phyloP scores from a whole-genome alignment of 2,797 vertebrate species.

The Odontamblyopus rebecca region DNA sequence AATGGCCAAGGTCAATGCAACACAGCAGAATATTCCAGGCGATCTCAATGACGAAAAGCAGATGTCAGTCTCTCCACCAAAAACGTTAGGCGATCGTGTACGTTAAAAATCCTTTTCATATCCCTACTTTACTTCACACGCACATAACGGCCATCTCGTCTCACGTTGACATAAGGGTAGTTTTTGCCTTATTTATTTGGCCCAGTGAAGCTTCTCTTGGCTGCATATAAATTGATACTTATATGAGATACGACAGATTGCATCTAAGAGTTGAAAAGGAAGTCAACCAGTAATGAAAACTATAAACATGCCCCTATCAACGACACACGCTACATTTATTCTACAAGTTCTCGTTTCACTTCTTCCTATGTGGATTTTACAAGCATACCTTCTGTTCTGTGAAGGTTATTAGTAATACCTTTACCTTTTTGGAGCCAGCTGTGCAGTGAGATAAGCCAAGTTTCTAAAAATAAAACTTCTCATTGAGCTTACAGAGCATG shows the following conservation, averaged over 20 bases:
- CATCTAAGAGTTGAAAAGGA: slow-evolving; percentile 38
- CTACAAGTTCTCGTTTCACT: no score
- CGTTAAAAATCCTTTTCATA: no score
- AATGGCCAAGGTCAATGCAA: no score
- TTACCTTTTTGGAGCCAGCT: slow-evolving; percentile 65
- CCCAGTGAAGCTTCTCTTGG: slow-evolving; percentile 20
- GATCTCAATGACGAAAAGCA: no score
- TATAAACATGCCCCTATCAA: slow-evolving; percentile 51
- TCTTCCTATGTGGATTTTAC: neutral
- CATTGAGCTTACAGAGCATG: slow-evolving; percentile 43
- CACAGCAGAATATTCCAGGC: no score
- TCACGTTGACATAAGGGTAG: neutral
- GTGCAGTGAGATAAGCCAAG: slow-evolving; percentile 63
- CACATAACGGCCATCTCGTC: neutral
- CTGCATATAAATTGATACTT: slow-evolving; percentile 64
- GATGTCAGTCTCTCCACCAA: no score
- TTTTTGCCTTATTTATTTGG: slow-evolving; percentile 11
- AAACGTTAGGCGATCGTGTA: no score
- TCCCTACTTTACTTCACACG: no score
- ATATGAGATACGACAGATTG: slow-evolving; percentile 31
- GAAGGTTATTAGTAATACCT: slow-evolving; percentile 61
- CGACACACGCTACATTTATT: slow-evolving; percentile 22
- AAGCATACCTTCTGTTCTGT: neutral
- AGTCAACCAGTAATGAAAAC: slow-evolving; percentile 45
- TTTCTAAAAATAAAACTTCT: slow-evolving; percentile 65